Base-by-base conservation (phyloP, 2,888 invertebrate species). In the Xanthia togata region DNA sequence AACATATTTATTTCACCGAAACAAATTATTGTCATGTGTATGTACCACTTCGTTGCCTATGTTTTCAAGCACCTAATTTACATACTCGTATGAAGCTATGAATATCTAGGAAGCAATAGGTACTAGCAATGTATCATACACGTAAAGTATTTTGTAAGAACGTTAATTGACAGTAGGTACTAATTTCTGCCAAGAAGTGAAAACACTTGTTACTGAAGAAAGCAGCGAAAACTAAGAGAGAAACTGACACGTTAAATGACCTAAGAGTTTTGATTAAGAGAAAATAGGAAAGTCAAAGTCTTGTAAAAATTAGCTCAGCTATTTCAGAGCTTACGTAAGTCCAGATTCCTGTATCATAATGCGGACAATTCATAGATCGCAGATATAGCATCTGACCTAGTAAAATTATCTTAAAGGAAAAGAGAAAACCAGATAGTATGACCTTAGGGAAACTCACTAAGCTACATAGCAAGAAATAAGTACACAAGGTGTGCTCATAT, bases 331-430 rank as follows among this genome's bases (percentile, higher is more conserved):
- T 84, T 84, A 77, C 75, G 65, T 80, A 82, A 57, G 65, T 73
- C 55, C 70, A 57, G 77, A 67, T 80, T 85, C 63, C 72, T 73
- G 26, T 68, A 72, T 65, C 74, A 77, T 72, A 82, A 80, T 85
- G 62, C 80, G 79, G 68, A 73, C 79, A 82, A 76, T 78, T 81
- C 72, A 70, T 77, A 81, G 73, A 78, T 75, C 71, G 67, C n/a
- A 70, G 70, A 84, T 73, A 60, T 67, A 14, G 53, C 31, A 67
- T 73, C 38, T 85, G 84, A 82, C 72, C 85, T 77, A 85, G 67
- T 68, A 79, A 79, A 70, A 65, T 53, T 35, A 64, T 74, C 53
- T 55, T 57, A 68, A 23, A 72, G 50, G 38, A 68, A 74, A 80
- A 62, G 70, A 64, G 62, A 71, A 76, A 76, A 73, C 55, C 20